Base-by-base conservation (phyloP, 1,140 invertebrate genomes). In the Nebria ingens region DNA sequence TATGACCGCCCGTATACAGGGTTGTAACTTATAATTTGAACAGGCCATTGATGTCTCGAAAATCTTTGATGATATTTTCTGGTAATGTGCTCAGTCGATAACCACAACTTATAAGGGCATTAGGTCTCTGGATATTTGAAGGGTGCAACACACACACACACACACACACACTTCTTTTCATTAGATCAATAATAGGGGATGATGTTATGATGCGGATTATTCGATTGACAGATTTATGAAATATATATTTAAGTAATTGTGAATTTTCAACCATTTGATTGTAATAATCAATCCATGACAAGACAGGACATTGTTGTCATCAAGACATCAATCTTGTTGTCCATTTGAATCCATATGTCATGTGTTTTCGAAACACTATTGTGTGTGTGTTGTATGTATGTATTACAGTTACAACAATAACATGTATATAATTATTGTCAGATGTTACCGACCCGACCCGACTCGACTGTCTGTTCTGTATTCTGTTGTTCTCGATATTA, bases 21-120 rank as follows among this genome's bases (percentile, higher is more conserved):
- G 40, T 17, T 45, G 40, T 45, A 45, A 45, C 40, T 45, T 45
- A 45, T 45, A 45, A 45, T 45, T 45, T 45, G 40, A 17, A 45
- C 40, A 17, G 9, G 9, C 15, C 40, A 45, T 45, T 45, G 40
- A 45, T 45, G 6, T 11, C 40, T 17, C 6, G 15, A 45, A 45
- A 45, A 17, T 45, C 40, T 45, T 45, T 45, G 40, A 45, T 45
- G 40, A 45, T 45, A 45, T 45, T 45, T 45, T n/a, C n/a, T 17
- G 40, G 40, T 45, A 45, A 45, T 45, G 40, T 9, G 9, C 17
- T 17, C 9, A 3, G 9, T 34, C 40, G 40, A 45, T 45, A 45
- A 45, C 40, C 9, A 45, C 40, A 17, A 45, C 40, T 45, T 45
- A 45, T 4, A 4, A 17, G 40, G 9, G 17, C 40, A 45, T 45